Evolutionary conservation across 2,797 vertebrate genomes (phyloP), one percentile per base, ranked within the genome.

Genomic region (Galago senegalensis): DNA sequence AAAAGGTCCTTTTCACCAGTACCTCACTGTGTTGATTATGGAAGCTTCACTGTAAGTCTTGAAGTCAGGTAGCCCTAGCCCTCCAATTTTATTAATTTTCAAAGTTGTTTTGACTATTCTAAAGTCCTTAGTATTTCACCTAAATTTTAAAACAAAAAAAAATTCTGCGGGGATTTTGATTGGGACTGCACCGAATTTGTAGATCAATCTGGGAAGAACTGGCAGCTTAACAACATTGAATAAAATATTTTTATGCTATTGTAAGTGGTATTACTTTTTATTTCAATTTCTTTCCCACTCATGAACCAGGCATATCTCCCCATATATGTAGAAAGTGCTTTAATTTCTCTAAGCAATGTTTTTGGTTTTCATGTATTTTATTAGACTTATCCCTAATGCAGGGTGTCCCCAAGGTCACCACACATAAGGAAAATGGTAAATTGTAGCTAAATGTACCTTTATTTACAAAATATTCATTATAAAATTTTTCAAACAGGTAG

Each of bases 21-120:
- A 23, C 5, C 46, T 84, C 40, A 49, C 31, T 37, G 14, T 75
- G 58, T 56, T 49, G 31, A 73, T 40, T n/a, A 40, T 1, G 49
- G 79, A 2, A 79, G 37, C 16, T 4, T 72, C 25, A 58, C 0
- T 10, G 14, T 21, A n/a, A 20, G 7, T n/a, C 25, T 49, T 27
- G 27, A 84, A 76, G n/a, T 63, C 40, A 43, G 56, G 37, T 37
- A 31, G 23, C 14, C 13, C 77, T 69, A 53, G 58, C 16, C n/a
- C 40, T 61, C 46, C 61, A 34, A 61, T 9, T 67, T 63, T 34
- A 56, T 76, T 82, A 56, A 61, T 61, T 70, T 70, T 69, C 84
- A 79, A 8, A 73, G 40, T 29, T 34, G n/a, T 65, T 63, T 27
- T n/a, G 60, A 29, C 70, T 87, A 13, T 34, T 56, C 34, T 46